These are phyloP conservation scores for Heterodera schachtii DNA, from an alignment of 1,140 invertebrate genomes.

Conservation along the genomic window DNA sequence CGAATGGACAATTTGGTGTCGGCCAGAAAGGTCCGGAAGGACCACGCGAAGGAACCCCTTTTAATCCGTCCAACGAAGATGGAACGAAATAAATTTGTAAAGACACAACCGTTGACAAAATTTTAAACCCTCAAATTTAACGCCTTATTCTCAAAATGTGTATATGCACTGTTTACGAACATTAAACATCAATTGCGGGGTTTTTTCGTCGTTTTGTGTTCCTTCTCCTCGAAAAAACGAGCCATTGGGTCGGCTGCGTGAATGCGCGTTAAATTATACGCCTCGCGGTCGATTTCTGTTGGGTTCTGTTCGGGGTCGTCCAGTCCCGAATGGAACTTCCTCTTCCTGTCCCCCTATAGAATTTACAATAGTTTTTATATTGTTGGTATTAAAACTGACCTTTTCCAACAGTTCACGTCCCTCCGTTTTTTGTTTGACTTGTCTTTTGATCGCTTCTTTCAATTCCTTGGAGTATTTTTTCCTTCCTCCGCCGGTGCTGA, in stretches of 20 bases:
- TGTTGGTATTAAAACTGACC: not conserved
- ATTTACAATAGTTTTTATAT: not conserved
- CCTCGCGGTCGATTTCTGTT: constrained; percentile 37
- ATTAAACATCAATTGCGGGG: not conserved
- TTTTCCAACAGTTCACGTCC: constrained; percentile 27
- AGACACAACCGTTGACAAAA: too few species aligned
- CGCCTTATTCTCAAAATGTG: too few species aligned
- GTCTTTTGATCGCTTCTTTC: constrained; percentile 29
- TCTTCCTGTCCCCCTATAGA: constrained; percentile 39
- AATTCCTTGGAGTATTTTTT: constrained; percentile 32
- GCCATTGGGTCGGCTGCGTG: constrained; percentile 42
- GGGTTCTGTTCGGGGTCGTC: constrained; percentile 7
- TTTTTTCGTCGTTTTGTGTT: constrained; percentile 28
- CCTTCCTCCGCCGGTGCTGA: not conserved
- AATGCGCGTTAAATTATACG: constrained; percentile 39
- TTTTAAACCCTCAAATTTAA: too few species aligned
- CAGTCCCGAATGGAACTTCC: constrained; percentile 35
- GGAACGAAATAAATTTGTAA: not conserved
- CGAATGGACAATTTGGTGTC: constrained; percentile 13
- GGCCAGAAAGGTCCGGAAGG: not conserved
- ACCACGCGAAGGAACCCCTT: not conserved
- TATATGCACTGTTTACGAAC: not conserved
- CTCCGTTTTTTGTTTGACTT: constrained; percentile 6
- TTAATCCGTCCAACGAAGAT: not conserved
- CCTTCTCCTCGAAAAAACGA: constrained; percentile 30